Evolutionary conservation across 2,888 invertebrate genomes (phyloP).

Genomic region (Spatulosminthurus flaviceps): DNA sequence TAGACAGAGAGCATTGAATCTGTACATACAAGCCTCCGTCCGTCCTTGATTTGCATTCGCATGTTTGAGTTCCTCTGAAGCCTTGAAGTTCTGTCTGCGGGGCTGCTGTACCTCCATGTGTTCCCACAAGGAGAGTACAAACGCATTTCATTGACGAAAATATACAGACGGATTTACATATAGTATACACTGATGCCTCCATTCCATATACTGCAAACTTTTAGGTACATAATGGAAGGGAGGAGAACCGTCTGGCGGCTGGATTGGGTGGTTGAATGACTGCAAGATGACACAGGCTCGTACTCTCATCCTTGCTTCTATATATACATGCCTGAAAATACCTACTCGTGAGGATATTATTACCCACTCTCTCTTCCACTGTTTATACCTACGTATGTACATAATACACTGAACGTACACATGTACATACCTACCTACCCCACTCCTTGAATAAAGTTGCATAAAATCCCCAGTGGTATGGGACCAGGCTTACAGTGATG

Average conservation of each 20-base stretch:
- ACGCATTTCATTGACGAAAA: constrained; percentile 13
- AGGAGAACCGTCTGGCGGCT: constrained; percentile 38
- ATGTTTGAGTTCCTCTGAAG: neutral
- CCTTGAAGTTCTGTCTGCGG: neutral
- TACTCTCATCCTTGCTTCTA: too few relatives aligned
- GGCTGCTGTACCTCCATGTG: neutral
- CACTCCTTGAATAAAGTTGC: too few relatives aligned
- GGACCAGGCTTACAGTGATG: too few relatives aligned
- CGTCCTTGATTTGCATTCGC: neutral
- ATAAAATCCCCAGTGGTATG: too few relatives aligned
- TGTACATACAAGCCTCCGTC: neutral
- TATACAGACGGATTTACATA: too few relatives aligned
- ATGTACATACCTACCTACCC: too few relatives aligned
- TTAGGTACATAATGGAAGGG: neutral
- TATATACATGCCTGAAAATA: neutral
- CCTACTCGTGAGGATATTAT: neutral
- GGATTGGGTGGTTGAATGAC: constrained; percentile 30
- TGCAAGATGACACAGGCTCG: constrained; percentile 19
- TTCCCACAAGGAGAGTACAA: neutral
- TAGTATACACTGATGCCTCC: too few relatives aligned
- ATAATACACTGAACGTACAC: neutral
- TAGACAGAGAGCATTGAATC: neutral
- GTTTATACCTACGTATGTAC: neutral
- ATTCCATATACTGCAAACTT: neutral
- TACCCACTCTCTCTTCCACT: neutral